Evolutionary conservation across 2,888 invertebrate genomes (phyloP), one percentile per base, ranked within the genome.

Genomic region (Gisinianus flammeolus): DNA sequence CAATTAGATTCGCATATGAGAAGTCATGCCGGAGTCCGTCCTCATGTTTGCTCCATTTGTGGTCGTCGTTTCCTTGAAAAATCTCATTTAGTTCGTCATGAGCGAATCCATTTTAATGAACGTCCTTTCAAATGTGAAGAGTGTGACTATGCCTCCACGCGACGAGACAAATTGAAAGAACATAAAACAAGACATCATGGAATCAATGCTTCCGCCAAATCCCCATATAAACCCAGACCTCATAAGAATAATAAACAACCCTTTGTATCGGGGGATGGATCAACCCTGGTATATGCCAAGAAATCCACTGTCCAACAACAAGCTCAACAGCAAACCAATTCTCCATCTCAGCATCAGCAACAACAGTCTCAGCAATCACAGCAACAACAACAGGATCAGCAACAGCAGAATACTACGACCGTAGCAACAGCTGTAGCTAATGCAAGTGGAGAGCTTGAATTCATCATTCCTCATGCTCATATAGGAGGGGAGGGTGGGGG

Each of bases 51-150:
- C 85, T 87, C 87, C 28, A 87, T 88, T 22, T 91, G 91, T 86
- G 90, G 90, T 0, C 88, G 91, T 68, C 90, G 90, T 19, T 92
- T 92, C 85, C 90, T 91, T 85, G 92, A 92, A 85, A 91, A 91
- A 84, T 90, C 91, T 52, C 92, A 92, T 86, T 86, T 92, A 78
- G 88, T 91, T 16, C 88, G 92, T 0, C 92, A 92, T 85, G 91
- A 91, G 85, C 87, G 91, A 62, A 91, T 91, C 73, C 92, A 92
- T 86, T 86, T 90, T 64, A 89, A 89, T 81, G 91, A 91, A 79
- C 90, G 91, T 83, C 90, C 91, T 0, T 80, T 80, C 30, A 80
- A 80, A 44, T 80, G 80, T 62, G 80, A 79, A 19, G 88, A 89
- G 80, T 92, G 92, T 86, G 91, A 91, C 81, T 92, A 92, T 85